Evolutionary conservation across 2,113 vertebrate species (phyloP).

Genomic region (Planiliza haematocheilus): DNA sequence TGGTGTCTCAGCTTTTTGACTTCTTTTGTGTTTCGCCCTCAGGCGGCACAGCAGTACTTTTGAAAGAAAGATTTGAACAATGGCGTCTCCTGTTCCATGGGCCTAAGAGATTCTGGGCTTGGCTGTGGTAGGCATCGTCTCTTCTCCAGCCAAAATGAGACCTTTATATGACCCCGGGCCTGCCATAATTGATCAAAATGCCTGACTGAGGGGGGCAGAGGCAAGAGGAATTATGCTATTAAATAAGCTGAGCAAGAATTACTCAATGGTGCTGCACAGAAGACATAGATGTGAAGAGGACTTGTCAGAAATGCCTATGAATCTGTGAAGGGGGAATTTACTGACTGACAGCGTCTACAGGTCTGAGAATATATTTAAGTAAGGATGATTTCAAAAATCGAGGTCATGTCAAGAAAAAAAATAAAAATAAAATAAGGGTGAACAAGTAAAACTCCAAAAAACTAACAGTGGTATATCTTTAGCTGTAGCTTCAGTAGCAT

Average conservation of each 20-base stretch:
- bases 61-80: constrained; percentile 29
- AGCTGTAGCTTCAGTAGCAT: too few relatives aligned
- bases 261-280: background rate
- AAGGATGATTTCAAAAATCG: constrained; percentile 13
- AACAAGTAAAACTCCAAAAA: too few relatives aligned
- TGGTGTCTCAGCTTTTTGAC: constrained; percentile 27
- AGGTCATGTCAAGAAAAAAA: background rate
- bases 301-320: background rate
- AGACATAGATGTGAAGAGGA: background rate
- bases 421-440: too few relatives aligned
- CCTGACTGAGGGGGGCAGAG: background rate
- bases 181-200: constrained; percentile 29
- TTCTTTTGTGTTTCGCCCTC: constrained; percentile 33
- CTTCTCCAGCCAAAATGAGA: constrained; percentile 24
- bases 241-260: constrained; percentile 18
- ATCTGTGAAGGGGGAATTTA: background rate
- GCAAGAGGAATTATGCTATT: constrained; percentile 1
- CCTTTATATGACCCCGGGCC: constrained; percentile 27
- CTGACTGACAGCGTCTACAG: background rate
- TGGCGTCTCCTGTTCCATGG: background rate
- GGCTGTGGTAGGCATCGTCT: background rate
- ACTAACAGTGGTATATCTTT: too few relatives aligned
- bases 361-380: constrained; percentile 9
- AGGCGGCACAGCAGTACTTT: constrained; percentile 20
- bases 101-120: background rate